Evolutionary conservation across 2,888 invertebrate genomes (phyloP).

Genomic region (Boloria selene): DNA sequence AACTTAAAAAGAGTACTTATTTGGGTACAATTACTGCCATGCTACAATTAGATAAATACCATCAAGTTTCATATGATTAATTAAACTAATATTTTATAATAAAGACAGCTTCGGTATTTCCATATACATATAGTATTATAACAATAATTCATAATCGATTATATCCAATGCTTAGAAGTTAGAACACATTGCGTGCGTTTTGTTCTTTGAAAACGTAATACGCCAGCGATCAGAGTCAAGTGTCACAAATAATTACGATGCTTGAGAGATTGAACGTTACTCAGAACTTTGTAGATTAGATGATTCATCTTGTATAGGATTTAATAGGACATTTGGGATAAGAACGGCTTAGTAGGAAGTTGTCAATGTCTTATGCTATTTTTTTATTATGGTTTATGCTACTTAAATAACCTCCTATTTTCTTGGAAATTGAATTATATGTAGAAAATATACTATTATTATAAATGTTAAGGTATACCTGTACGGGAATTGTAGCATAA

Average conservation of each 20-base stretch:
- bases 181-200: conserved; percentile 22
- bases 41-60: too few relatives aligned
- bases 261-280: conserved; percentile 29
- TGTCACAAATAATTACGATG: conserved; percentile 19
- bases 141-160: conserved; percentile 27
- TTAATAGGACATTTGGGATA: conserved; percentile 21
- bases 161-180: conserved; percentile 26
- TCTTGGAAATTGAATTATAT: too few relatives aligned
- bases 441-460: too few relatives aligned
- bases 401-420: too few relatives aligned
- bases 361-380: too few relatives aligned
- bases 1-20: too few relatives aligned
- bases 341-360: not conserved
- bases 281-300: conserved; percentile 25
- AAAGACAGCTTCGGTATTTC: conserved; percentile 19
- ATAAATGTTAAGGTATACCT: too few relatives aligned
- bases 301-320: conserved; percentile 27
- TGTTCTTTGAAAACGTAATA: conserved; percentile 33
- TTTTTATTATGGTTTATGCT: too few relatives aligned
- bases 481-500: too few relatives aligned
- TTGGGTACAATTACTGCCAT: too few relatives aligned
- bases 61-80: too few relatives aligned
- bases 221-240: conserved; percentile 16
- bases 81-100: not conserved
- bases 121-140: conserved; percentile 19